These are phyloP conservation scores for Erebia epiphron DNA, from an alignment of 2,888 invertebrate species.

Conservation along the genomic window DNA sequence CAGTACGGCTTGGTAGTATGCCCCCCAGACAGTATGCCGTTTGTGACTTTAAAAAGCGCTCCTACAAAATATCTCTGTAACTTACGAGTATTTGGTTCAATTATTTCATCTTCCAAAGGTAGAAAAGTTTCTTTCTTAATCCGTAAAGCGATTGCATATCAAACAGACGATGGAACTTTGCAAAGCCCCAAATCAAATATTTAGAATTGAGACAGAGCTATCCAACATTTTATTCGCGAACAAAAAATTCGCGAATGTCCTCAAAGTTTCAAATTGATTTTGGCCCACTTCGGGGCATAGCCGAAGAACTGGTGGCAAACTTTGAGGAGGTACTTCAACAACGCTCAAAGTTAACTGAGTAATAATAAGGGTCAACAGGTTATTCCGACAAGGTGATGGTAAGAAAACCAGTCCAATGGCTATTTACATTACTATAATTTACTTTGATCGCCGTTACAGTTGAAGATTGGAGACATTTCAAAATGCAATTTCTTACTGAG, in stretches of 20 bases:
- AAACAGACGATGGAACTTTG: constrained; percentile 14
- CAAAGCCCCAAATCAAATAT: constrained; percentile 15
- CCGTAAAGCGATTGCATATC: constrained; percentile 14
- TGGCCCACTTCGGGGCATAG: constrained; percentile 51
- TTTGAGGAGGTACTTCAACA: background rate
- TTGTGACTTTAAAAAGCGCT: too few relatives aligned
- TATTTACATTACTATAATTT: too few relatives aligned
- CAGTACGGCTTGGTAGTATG: too few relatives aligned
- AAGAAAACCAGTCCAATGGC: too few relatives aligned
- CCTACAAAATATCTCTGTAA: background rate
- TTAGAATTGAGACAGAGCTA: constrained; percentile 17
- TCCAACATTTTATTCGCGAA: constrained; percentile 26
- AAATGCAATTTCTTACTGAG: too few relatives aligned
- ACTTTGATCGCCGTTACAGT: too few relatives aligned
- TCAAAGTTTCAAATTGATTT: constrained; percentile 69
- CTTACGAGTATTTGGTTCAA: background rate
- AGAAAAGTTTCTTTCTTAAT: constrained; percentile 17
- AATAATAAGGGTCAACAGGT: too few relatives aligned
- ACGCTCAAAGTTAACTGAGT: too few relatives aligned
- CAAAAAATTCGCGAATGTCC: constrained; percentile 29
- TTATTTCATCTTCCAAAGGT: background rate
- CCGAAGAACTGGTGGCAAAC: background rate
- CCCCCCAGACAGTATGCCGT: too few relatives aligned
- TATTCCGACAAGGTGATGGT: too few relatives aligned
- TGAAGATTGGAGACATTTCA: too few relatives aligned